Conservation (phyloP, 2,888 invertebrate genomes). For the Cryptocephalus primarius region DNA sequence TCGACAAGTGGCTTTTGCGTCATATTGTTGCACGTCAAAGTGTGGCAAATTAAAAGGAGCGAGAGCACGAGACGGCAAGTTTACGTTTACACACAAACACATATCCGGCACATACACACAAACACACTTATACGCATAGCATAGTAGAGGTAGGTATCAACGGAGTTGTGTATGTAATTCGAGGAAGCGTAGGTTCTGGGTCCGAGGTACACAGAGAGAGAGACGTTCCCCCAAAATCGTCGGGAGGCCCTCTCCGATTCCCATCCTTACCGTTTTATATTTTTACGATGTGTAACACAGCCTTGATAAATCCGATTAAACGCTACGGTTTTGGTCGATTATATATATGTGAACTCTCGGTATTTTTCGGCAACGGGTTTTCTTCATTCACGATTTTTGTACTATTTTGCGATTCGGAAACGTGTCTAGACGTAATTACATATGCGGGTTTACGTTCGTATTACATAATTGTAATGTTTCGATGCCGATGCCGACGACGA, state of each 20-base stretch:
- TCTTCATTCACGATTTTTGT: conserved; percentile 31
- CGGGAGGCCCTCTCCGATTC: not conserved
- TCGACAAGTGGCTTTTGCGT: conserved; percentile 24
- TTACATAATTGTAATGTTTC: conserved; percentile 37
- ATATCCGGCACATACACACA: too few species aligned
- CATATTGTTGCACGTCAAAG: conserved; percentile 6
- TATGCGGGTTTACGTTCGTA: conserved; percentile 28
- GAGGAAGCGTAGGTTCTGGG: too few species aligned
- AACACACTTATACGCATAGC: too few species aligned
- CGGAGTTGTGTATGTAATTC: too few species aligned
- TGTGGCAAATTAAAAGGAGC: too few species aligned
- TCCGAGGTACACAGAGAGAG: not conserved
- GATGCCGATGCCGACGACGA: conserved; percentile 28
- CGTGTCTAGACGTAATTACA: conserved; percentile 25
- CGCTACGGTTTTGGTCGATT: conserved; percentile 26
- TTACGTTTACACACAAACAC: too few species aligned
- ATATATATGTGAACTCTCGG: conserved; percentile 23
- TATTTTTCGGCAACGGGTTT: conserved; percentile 30
- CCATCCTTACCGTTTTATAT: conserved; percentile 22
- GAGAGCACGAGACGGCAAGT: too few species aligned
- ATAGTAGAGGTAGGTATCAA: too few species aligned
- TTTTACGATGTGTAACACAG: conserved; percentile 29
- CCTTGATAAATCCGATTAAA: conserved; percentile 27
- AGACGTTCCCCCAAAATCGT: not conserved
- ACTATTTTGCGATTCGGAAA: conserved; percentile 35